A percentile compares a stretch with the other conserved stretches of the same genome.
These are phyloP conservation scores for Zaprionus lachaisei DNA, from an alignment of 1,140 invertebrate genomes.

Conservation along the genomic window DNA sequence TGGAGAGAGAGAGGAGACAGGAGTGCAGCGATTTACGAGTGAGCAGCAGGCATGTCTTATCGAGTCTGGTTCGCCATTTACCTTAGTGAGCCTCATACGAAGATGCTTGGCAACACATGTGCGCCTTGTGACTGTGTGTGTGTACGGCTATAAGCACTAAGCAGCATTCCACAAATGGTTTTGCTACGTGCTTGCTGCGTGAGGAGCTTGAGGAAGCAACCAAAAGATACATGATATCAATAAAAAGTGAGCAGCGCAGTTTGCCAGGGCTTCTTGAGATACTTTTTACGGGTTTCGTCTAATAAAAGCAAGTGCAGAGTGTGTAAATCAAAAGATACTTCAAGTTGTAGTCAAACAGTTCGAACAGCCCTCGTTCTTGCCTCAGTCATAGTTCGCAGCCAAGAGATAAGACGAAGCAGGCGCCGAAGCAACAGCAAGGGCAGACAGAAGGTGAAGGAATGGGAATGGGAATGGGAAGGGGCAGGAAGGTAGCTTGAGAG, in stretches of 20 bases:
- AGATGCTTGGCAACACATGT: conserved; percentile 33
- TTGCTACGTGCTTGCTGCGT: conserved; percentile 10
- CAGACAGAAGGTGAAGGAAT: conserved; percentile 4
- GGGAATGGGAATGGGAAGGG: conserved; percentile 1
- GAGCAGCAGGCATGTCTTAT: conserved; percentile 71
- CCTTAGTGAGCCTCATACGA: conserved; percentile 47
- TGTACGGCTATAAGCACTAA: conserved; percentile 16
- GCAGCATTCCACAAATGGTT: conserved; percentile 68
- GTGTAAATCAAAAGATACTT: neutral
- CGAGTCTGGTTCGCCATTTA: conserved; percentile 71
- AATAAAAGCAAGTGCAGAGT: neutral
- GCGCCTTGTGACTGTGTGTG: neutral
- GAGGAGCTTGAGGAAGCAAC: conserved; percentile 55
- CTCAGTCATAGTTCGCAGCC: conserved; percentile 7
- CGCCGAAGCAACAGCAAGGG: conserved; percentile 24
- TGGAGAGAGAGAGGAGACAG: neutral
- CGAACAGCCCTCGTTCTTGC: conserved; percentile 25
- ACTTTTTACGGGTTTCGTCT: neutral
- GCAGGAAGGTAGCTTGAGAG: conserved; percentile 1
- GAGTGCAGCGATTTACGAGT: conserved; percentile 36
- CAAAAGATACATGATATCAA: conserved; percentile 71
- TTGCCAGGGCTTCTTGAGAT: neutral
- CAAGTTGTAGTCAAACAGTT: neutral
- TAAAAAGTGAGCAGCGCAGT: conserved; percentile 57
- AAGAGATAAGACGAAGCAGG: conserved; percentile 33